Percentiles rank a stretch among this genome's conserved stretches.
phyloP scores from a whole-genome alignment of 2,888 invertebrate genomes.

The Chamaedrilus cognettii region DNA sequence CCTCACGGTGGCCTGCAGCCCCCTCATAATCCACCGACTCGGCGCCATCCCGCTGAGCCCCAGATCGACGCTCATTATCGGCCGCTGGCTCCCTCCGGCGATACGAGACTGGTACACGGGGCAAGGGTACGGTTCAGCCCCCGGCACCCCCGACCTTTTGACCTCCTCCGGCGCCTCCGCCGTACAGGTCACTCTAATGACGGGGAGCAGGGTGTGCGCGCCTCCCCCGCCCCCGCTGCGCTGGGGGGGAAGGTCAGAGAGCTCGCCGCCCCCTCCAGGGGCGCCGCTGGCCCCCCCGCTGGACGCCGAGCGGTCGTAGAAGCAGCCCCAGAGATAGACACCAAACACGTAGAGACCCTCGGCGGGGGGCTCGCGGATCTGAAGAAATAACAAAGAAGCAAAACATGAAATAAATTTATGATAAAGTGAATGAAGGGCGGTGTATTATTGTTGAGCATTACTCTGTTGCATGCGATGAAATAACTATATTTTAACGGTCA shows the following conservation, averaged over 20 bases:
- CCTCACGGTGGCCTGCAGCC: constrained; percentile 55
- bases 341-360: constrained; percentile 60
- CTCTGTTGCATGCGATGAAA: no score
- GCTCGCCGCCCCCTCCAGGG: no score
- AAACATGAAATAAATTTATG: no score
- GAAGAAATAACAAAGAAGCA: constrained; percentile 18
- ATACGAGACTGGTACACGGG: constrained; percentile 56
- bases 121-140: constrained; percentile 53
- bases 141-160: constrained; percentile 42
- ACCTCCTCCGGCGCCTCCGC: constrained; percentile 52
- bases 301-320: constrained; percentile 58
- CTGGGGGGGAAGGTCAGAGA: constrained; percentile 54
- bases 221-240: no score
- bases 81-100: constrained; percentile 45
- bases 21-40: constrained; percentile 55
- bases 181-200: constrained; percentile 57
- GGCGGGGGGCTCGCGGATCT: constrained; percentile 59
- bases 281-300: no score
- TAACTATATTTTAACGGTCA: no score
- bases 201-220: constrained; percentile 48
- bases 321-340: constrained; percentile 59
- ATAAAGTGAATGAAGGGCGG: no score
- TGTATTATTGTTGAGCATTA: no score
- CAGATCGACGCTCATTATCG: constrained; percentile 56
- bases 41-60: constrained; percentile 51